Base-by-base conservation (phyloP, 2,797 vertebrate species). In the Lepus townsendii region DNA sequence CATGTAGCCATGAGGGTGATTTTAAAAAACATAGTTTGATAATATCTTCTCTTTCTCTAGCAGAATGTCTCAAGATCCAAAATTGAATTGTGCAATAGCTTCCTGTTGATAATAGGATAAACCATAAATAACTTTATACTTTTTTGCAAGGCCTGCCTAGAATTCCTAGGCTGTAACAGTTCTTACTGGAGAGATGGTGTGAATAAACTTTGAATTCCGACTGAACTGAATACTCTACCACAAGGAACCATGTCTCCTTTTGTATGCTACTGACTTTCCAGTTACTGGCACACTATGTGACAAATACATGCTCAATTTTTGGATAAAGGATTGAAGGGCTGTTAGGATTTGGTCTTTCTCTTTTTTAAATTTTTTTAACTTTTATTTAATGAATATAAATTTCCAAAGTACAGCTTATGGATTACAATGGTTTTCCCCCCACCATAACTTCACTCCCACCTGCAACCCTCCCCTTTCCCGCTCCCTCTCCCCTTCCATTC, bases 281-380 rank as follows among this genome's bases (percentile, higher is more conserved):
- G 30, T 75, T 35, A 27, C 73, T 68, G 38, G 1, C 35, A 50
- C 57, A 90, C 65, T 71, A 52, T 7, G 30, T 65, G 50, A 95
- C 38, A 88, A 82, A 87, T 63, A 60, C 1, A 27, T 14, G 22
- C 32, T 85, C 32, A 82, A 57, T 83, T 91, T 85, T 77, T 93
- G 47, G 62, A 82, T 85, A 90, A 88, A 84, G 5, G 27, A 75
- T 57, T 83, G 5, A 95, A 65, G 9, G 26, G 9, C 2, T 85
- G 92, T 93, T 83, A 78, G 24, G 84, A 76, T 85, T 30, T 79
- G 13, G 5, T 47, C n/a, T 86, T 76, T 91, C 2, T 78, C 68
- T 69, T 90, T 95, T 50, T 57, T 57, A 3, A 35, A 35, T 35
- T 35, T 35, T 35, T 35, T 35, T 35, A 35, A 35, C 35, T 35